These are phyloP conservation scores for Lycocerus yunnanus DNA, from an alignment of 2,888 invertebrate species.

Conservation along the genomic window DNA sequence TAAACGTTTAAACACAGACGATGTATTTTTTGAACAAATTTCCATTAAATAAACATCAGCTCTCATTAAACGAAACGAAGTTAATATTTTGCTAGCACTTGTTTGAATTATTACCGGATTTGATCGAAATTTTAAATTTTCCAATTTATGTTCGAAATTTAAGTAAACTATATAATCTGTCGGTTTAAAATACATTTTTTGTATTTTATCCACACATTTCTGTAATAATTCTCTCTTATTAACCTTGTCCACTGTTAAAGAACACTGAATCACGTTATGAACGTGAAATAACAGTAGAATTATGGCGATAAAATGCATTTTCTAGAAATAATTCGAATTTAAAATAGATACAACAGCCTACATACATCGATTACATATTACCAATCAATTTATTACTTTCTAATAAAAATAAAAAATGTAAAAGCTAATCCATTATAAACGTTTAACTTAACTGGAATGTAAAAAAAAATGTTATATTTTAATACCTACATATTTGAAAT, in stretches of 20 bases:
- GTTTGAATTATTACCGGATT: neutral
- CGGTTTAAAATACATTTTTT: neutral
- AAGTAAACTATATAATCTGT: neutral
- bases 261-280: neutral
- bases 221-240: neutral
- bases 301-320: neutral
- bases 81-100: neutral
- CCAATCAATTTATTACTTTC: neutral
- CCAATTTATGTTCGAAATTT: neutral
- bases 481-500: no score
- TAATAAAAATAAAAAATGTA: neutral
- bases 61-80: neutral
- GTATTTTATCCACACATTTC: neutral
- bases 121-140: neutral
- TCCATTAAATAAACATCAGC: conserved; percentile 2
- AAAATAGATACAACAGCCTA: neutral
- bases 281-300: neutral
- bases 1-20: neutral
- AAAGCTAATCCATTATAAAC: neutral
- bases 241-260: neutral
- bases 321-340: no score
- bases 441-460: neutral
- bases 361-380: neutral
- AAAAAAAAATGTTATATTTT: neutral
- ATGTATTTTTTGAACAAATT: neutral